Base-by-base conservation (phyloP, 2,888 invertebrate genomes). In the Microplitis manilae region DNA sequence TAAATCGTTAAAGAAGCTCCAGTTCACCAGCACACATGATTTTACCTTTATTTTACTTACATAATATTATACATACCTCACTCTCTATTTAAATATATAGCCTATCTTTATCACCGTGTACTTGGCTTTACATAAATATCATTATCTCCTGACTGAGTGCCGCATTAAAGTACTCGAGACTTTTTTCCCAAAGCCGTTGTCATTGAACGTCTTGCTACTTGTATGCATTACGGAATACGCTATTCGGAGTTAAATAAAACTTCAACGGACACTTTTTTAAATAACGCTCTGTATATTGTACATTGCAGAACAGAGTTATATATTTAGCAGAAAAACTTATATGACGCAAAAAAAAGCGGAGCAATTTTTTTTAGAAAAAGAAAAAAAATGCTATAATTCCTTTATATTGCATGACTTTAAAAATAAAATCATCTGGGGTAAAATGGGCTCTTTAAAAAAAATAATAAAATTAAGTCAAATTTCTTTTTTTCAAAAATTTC, bases 91-190 rank as follows among this genome's bases (percentile, higher is more conserved):
- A 50, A 50, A 50, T 50, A 50, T 8, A 50, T 50, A 50, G 50
- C 13, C 20, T 41, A 15, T 41, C 40, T 50, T 59, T 13, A 69
- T 59, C 38, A 30, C n/a, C 13, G 39, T 70, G 30, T n/a, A 17
- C 64, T 65, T 8, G 50, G 73, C 50, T 65, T 65, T 50, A 40
- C 73, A 73, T 65, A 73, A 73, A 73, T 65, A 73, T 73, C 60
- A 65, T 65, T 65, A 65, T 64, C 50, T 50, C 41, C 13, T 9
- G 50, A 73, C 65, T n/a, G 65, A 73, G 41, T 20, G 17, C 41
- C 64, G 73, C 65, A 41, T 41, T 68, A 68, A 40, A 65, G 64
- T 50, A 8, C 17, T n/a, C 41, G 8, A 15, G 61, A 41, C 50
- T 39, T 65, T 50, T 65, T 30, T 62, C 40, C 60, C n/a, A 40